A percentile compares a stretch with the other conserved stretches of the same genome.
Evolutionary conservation across 2,888 invertebrate species (phyloP).

Genomic region (Hanleya hanleyi): DNA sequence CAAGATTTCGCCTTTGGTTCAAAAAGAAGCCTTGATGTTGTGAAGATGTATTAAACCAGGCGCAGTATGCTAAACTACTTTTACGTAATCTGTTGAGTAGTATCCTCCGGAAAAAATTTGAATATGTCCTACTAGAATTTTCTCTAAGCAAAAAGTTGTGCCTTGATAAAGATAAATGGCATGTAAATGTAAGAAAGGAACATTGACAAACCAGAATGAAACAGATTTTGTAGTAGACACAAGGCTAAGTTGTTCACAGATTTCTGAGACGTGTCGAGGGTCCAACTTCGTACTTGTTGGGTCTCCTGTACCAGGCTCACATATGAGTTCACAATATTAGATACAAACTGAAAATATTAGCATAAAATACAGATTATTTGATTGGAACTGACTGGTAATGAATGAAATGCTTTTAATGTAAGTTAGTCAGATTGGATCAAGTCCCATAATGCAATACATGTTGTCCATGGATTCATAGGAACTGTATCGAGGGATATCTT

Average conservation of each 20-base stretch:
- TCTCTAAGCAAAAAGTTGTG: background rate
- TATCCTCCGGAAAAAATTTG: too few species aligned
- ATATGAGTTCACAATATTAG: constrained; percentile 31
- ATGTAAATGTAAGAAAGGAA: background rate
- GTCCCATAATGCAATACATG: background rate
- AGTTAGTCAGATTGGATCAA: too few species aligned
- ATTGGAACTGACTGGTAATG: background rate
- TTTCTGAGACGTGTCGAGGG: constrained; percentile 30
- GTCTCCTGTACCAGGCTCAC: constrained; percentile 32
- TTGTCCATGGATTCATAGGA: background rate
- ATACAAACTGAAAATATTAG: constrained; percentile 37
- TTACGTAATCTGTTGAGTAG: too few species aligned
- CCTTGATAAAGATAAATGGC: too few species aligned
- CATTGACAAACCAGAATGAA: constrained; percentile 27
- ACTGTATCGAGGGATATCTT: too few species aligned
- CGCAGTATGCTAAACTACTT: too few species aligned
- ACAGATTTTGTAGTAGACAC: constrained; percentile 37
- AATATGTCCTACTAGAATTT: background rate
- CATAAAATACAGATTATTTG: background rate
- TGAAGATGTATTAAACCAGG: too few species aligned
- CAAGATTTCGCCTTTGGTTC: too few species aligned
- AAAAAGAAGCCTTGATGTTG: too few species aligned
- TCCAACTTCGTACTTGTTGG: constrained; percentile 46
- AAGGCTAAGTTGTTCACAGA: constrained; percentile 36
- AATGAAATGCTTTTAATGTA: too few species aligned